phyloP scores from a whole-genome alignment of 1,140 invertebrate species.

The Mylabris phalerata region DNA sequence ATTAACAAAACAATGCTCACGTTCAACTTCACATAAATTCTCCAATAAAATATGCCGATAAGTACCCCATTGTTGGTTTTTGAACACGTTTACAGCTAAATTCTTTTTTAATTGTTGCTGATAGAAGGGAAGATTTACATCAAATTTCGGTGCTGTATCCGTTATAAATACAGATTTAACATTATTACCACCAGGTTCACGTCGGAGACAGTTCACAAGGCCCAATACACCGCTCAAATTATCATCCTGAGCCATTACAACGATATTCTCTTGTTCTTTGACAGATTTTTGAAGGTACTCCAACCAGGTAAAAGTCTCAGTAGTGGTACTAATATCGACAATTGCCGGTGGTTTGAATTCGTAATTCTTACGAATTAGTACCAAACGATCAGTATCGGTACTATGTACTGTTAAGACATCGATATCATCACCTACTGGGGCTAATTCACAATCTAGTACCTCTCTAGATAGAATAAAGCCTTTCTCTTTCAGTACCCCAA shows the following conservation, averaged over 20 bases:
- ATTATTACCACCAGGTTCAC: constrained; percentile 59
- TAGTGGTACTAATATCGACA: constrained; percentile 5
- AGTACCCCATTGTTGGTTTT: constrained; percentile 57
- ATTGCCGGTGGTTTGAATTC: background rate
- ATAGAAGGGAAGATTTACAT: constrained; percentile 56
- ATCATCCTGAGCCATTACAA: constrained; percentile 55
- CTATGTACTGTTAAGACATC: constrained; percentile 43
- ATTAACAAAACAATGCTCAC: constrained; percentile 70
- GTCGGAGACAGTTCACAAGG: constrained; percentile 66
- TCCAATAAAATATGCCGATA: constrained; percentile 41
- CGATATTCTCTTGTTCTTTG: constrained; percentile 47
- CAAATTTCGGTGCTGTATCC: constrained; percentile 59
- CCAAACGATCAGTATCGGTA: constrained; percentile 43
- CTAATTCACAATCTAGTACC: constrained; percentile 26
- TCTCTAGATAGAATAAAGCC: constrained; percentile 49
- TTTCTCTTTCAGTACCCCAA: constrained; percentile 41
- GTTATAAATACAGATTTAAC: constrained; percentile 57
- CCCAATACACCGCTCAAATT: constrained; percentile 71
- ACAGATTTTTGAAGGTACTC: constrained; percentile 47
- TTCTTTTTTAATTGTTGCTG: constrained; percentile 51
- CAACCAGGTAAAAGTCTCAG: constrained; percentile 46
- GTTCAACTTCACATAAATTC: constrained; percentile 36
- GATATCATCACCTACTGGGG: constrained; percentile 20
- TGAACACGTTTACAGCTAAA: constrained; percentile 60
- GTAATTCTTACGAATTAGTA: constrained; percentile 33